These are phyloP conservation scores for Spilosoma lubricipeda DNA, from an alignment of 2,888 invertebrate genomes.

Conservation along the genomic window DNA sequence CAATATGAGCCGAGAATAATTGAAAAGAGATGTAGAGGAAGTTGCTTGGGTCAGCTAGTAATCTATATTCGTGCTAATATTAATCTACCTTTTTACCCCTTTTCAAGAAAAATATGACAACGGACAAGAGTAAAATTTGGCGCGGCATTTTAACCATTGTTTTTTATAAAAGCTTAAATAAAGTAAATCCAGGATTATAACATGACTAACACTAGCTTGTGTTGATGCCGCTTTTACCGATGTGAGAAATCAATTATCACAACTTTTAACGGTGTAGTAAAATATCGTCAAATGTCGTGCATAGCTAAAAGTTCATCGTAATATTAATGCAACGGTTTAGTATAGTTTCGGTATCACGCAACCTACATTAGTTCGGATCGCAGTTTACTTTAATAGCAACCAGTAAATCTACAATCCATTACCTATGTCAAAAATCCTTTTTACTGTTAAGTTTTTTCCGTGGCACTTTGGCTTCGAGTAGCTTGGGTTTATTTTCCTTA, in stretches of 20 bases:
- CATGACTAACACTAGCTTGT: not conserved
- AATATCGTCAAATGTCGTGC: not conserved
- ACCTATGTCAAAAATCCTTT: too few relatives aligned
- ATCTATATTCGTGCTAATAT: too few relatives aligned
- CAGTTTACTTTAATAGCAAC: not conserved
- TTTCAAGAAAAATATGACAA: not conserved
- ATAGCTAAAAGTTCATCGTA: not conserved
- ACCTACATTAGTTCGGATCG: not conserved
- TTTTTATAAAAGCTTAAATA: not conserved
- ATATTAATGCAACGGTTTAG: not conserved
- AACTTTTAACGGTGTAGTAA: not conserved
- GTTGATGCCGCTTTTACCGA: not conserved
- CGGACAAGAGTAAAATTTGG: too few relatives aligned
- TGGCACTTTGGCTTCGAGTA: too few relatives aligned
- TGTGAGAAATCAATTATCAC: slow-evolving; percentile 1
- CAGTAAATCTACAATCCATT: too few relatives aligned
- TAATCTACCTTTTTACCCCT: too few relatives aligned
- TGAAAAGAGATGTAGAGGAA: too few relatives aligned
- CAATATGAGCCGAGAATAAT: too few relatives aligned
- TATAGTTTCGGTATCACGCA: not conserved
- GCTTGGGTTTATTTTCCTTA: not conserved
- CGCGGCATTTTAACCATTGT: not conserved
- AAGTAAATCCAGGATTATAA: not conserved
- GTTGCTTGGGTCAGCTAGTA: too few relatives aligned
- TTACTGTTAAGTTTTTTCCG: too few relatives aligned